Evolutionary conservation across 2,113 vertebrate species (phyloP), one percentile per base, ranked within the genome.

Genomic region (Serinus canaria): DNA sequence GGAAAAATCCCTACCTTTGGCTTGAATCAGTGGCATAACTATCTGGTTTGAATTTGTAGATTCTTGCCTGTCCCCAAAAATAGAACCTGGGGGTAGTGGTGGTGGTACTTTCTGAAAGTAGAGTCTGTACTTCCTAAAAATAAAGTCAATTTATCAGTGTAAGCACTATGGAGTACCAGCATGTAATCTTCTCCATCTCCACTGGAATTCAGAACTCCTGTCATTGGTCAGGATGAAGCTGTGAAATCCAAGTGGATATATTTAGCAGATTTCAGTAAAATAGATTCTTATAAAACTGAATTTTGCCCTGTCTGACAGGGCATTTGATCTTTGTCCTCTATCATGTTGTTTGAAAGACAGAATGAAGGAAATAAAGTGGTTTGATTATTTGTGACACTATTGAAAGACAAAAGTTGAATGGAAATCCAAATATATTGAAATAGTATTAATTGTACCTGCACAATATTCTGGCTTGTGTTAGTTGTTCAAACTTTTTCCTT

Each of bases 41-140:
- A 8, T 68, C 24, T 4, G 4, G 5, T 74, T 83, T 62, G n/a
- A 73, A 66, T 90, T 74, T 0, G 0, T 62, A 88, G 24, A 62
- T 85, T 78, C 46, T 77, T 94, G 20, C 56, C 35, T 33, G 16
- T 55, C 25, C 41, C 35, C 91, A 70, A 80, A 85, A 90, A 80
- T 66, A 89, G 93, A 84, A 84, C 15, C 69, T 85, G 58, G 43
- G 37, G 91, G 62, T 89, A 82, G 59, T 92, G 52, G 33, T 75
- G 27, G 41, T 81, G 62, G n/a, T 89, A 75, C 21, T 76, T 95
- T 79, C 74, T 87, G 68, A 87, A 92, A 94, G 85, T 16, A 81
- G 63, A 83, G 21, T 67, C 33, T 88, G 59, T 95, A 76, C 62
- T 91, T 95, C 64, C 82, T 94, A 94, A 92, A 95, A 92, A 86